Conservation (phyloP, 2,113 vertebrate species). For the Varanus salvator region DNA sequence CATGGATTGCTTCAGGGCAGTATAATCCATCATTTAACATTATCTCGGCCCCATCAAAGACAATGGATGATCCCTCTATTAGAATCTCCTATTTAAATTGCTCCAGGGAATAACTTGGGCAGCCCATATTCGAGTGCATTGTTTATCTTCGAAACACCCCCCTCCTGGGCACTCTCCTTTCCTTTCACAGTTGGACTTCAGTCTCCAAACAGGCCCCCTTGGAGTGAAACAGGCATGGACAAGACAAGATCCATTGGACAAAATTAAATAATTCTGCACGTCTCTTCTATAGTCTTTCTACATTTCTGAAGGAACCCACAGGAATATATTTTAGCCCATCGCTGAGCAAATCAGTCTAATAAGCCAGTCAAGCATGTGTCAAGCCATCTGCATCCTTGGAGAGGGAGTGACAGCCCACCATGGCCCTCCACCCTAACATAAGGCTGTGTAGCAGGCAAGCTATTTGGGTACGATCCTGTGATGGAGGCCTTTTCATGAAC, state of each 20-base stretch:
- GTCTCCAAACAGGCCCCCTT: background rate
- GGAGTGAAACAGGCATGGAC: background rate
- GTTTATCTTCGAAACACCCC: background rate
- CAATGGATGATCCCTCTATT: background rate
- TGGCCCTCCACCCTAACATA: background rate
- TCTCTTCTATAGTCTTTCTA: background rate
- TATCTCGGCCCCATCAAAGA: background rate
- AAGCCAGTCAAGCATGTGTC: constrained; percentile 21
- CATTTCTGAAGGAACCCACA: background rate
- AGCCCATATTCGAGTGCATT: background rate
- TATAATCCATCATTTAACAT: background rate
- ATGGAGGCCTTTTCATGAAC: background rate
- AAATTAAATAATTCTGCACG: background rate
- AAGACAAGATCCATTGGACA: background rate
- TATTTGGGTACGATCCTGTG: background rate
- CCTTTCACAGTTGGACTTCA: background rate
- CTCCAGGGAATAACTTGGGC: background rate
- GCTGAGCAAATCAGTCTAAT: constrained; percentile 26
- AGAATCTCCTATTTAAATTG: background rate
- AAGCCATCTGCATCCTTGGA: background rate
- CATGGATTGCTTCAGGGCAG: background rate
- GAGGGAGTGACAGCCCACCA: background rate
- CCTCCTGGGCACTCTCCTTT: too few relatives aligned
- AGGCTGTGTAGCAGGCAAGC: background rate
- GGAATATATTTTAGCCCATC: constrained; percentile 8